Conservation (phyloP, 2,113 vertebrate species). For the Perca fluviatilis region DNA sequence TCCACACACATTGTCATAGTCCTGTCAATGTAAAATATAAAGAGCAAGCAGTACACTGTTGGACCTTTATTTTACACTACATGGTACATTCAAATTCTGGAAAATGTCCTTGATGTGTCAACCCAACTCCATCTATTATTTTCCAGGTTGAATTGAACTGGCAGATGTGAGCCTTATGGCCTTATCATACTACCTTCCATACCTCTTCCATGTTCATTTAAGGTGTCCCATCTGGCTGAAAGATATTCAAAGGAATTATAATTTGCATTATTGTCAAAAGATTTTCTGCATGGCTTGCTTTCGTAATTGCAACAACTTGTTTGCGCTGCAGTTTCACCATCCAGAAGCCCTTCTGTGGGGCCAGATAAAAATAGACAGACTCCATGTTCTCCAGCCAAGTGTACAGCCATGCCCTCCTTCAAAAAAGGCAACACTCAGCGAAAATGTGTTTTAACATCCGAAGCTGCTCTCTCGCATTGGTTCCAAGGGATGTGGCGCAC, state of each 20-base stretch:
- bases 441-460: slow-evolving; percentile 65
- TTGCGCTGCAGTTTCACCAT: slow-evolving; percentile 68
- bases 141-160: slow-evolving; percentile 12
- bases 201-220: slow-evolving; percentile 9
- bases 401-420: slow-evolving; percentile 51
- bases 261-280: slow-evolving; percentile 66
- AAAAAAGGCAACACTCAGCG: slow-evolving; percentile 71
- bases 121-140: background rate
- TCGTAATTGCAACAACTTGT: slow-evolving; percentile 70
- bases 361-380: slow-evolving; percentile 71
- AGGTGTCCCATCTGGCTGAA: slow-evolving; percentile 39
- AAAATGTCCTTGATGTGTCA: background rate
- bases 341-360: slow-evolving; percentile 53
- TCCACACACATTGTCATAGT: background rate
- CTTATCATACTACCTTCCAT: background rate
- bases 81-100: background rate
- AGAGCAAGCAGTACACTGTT: background rate
- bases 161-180: slow-evolving; percentile 15
- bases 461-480: slow-evolving; percentile 41
- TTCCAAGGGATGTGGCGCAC: slow-evolving; percentile 39
- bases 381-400: slow-evolving; percentile 66
- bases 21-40: background rate
- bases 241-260: slow-evolving; percentile 29
- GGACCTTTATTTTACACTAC: background rate
- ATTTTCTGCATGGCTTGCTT: slow-evolving; percentile 70